Evolutionary conservation across 2,888 invertebrate species (phyloP), one percentile per base, ranked within the genome.

Genomic region (Polia nebulosa): DNA sequence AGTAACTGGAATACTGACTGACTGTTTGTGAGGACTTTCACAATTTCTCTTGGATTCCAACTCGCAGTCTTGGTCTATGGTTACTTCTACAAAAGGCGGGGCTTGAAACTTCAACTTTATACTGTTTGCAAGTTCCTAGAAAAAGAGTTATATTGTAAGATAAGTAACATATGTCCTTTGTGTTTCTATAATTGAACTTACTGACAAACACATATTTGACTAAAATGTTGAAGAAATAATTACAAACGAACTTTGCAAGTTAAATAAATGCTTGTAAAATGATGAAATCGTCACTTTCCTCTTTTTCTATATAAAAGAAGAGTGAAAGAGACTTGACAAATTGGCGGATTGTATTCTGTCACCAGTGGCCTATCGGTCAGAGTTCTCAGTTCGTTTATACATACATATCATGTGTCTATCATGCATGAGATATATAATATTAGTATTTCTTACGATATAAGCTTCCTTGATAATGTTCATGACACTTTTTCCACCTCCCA

Each of bases 401-500:
- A n/a, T n/a, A n/a, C n/a, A n/a, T n/a, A n/a, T n/a, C 17, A 39
- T 41, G 17, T 41, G 9, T 41, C 41, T n/a, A 20, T n/a, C n/a
- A n/a, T n/a, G n/a, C n/a, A n/a, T n/a, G n/a, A n/a, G 8, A n/a
- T 51, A 29, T n/a, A n/a, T n/a, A n/a, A 20, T 15, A 20, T 53
- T 25, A 17, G 1, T 22, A 36, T 45, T 51, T 51, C 94, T 94
- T 90, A 97, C 97, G 87, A 96, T 90, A 88, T 98, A 98, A 83
- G 97, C 97, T 8, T 96, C 93, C 80, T 96, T 95, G 69, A 98
- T 97, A 64, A 98, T 96, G 11, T 96, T 91, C 0, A 98, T 96
- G 45, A 98, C 97, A 89, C 97, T 97, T 29, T 96, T 92, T 8
- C 76, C 66, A 1, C 39, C 41, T 20, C 79, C 76, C 20, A 93